Base-by-base conservation (phyloP, 30 jellyfish, hydroid and myxozoan genomes). In the Phacellophora camtschatica region DNA sequence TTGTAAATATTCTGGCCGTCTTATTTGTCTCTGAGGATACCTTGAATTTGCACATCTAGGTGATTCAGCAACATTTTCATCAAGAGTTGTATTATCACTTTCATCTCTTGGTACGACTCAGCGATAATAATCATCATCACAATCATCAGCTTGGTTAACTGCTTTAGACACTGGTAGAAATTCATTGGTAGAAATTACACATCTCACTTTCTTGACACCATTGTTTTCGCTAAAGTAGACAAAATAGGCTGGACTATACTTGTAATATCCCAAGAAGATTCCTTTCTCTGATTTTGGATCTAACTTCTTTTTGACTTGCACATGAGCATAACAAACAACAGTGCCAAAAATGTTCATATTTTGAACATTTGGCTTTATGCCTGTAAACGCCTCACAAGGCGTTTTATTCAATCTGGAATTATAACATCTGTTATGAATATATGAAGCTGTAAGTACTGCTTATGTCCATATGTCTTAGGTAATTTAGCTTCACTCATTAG, bases 361-460 rank as follows among this genome's bases (percentile, higher is more conserved):
- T 8, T 43, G 11, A 28, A 80, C 49, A 51, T 49, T 48, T 27
- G 92, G 92, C 76, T 80, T 80, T 37, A 33, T 54, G 13, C 92
- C 92, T 19, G 92, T 64, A n/a, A 80, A 6, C 15, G 62, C 61
- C 27, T 46, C 76, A 50, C 57, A 70, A 24, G 95, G 71, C 31
- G 95, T 82, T 29, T 34, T 64, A 19, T 69, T 34, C 49, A 56
- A 12, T 13, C 88, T 58, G 19, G 18, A 5, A 57, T 31, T 50
- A 1, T 81, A 81, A 49, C 96, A 79, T 35, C 96, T 74, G 77
- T 87, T 87, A 25, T 92, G 61, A 13, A 80, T 79, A 63, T 88
- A 73, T 1, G 96, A 34, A 0, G 97, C 96, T 25, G 86, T 48
- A 81, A 69, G 39, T 12, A 82, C 86, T 31, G 97, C 97, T 56